Conservation (phyloP, 2,113 vertebrate species). For the Cygnus atratus region DNA sequence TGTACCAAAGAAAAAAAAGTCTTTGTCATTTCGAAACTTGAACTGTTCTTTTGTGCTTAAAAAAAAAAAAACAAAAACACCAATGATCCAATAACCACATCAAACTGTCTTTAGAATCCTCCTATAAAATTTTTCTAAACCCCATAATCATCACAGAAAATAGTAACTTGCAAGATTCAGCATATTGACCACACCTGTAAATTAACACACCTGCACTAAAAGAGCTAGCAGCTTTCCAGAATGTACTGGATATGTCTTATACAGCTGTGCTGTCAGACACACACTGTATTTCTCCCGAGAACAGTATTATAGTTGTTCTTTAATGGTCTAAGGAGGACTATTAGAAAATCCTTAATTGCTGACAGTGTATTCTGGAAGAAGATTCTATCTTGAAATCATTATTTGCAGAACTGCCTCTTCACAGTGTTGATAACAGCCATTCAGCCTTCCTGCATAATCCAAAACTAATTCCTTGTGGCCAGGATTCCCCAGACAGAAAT, state of each 20-base stretch:
- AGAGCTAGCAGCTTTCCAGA: not conserved
- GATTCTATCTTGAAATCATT: not conserved
- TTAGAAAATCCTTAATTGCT: not conserved
- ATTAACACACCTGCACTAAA: not conserved
- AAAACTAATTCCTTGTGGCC: not conserved
- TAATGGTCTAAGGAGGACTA: not conserved
- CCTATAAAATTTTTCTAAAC: not conserved
- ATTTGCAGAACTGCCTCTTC: not conserved
- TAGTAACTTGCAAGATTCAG: not conserved
- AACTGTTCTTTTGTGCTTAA: not conserved
- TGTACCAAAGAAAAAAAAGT: not conserved
- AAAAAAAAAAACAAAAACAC: not conserved
- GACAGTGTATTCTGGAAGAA: not conserved
- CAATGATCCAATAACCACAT: not conserved
- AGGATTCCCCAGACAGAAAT: not conserved
- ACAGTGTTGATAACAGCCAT: not conserved
- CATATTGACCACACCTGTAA: not conserved
- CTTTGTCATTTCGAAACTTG: not conserved
- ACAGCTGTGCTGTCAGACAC: not conserved
- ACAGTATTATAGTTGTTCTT: not conserved
- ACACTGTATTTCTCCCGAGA: not conserved
- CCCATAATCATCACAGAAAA: not conserved
- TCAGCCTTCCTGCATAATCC: not conserved
- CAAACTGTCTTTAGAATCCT: not conserved
- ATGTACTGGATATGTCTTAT: not conserved